These are phyloP conservation scores for Parnassius apollo DNA, from an alignment of 2,888 invertebrate species.

Conservation along the genomic window DNA sequence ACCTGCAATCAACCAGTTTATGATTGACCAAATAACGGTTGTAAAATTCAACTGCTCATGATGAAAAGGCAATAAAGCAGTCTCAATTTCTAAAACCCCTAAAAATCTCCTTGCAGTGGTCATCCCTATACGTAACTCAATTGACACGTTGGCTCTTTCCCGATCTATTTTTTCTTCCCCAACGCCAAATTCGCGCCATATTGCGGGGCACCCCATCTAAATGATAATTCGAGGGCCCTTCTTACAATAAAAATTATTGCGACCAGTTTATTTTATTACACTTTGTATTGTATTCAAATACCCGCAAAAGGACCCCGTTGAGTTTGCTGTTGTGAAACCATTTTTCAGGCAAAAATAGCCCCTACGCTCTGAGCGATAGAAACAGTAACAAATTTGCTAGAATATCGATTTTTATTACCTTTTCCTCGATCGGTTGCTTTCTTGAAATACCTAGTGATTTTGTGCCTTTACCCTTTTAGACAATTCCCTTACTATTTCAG, in stretches of 20 bases:
- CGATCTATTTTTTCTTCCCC: slow-evolving; percentile 58
- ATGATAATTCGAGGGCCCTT: slow-evolving; percentile 76
- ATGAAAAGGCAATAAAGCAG: slow-evolving; percentile 45
- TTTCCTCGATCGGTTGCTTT: slow-evolving; percentile 53
- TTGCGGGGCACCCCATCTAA: slow-evolving; percentile 76
- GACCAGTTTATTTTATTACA: slow-evolving; percentile 79
- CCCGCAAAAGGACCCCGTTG: slow-evolving; percentile 39
- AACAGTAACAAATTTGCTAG: neutral
- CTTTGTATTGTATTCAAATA: slow-evolving; percentile 74
- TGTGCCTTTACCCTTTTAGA: slow-evolving; percentile 57
- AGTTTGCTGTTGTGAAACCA: slow-evolving; percentile 20
- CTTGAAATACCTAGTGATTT: slow-evolving; percentile 58
- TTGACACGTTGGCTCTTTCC: slow-evolving; percentile 53
- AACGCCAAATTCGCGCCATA: slow-evolving; percentile 68
- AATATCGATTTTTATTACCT: slow-evolving; percentile 21
- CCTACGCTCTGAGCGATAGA: slow-evolving; percentile 12
- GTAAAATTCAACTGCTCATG: slow-evolving; percentile 29
- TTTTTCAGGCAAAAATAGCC: slow-evolving; percentile 19
- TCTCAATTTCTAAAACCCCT: slow-evolving; percentile 59
- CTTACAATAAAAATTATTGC: slow-evolving; percentile 80
- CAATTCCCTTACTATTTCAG: slow-evolving; percentile 53
- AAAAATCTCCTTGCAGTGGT: slow-evolving; percentile 43
- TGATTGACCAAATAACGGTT: too few relatives aligned
- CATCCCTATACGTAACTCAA: slow-evolving; percentile 64
- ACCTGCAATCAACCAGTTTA: too few relatives aligned